phyloP scores from a whole-genome alignment of 2,888 invertebrate genomes.

The Ormyrus labotus region DNA sequence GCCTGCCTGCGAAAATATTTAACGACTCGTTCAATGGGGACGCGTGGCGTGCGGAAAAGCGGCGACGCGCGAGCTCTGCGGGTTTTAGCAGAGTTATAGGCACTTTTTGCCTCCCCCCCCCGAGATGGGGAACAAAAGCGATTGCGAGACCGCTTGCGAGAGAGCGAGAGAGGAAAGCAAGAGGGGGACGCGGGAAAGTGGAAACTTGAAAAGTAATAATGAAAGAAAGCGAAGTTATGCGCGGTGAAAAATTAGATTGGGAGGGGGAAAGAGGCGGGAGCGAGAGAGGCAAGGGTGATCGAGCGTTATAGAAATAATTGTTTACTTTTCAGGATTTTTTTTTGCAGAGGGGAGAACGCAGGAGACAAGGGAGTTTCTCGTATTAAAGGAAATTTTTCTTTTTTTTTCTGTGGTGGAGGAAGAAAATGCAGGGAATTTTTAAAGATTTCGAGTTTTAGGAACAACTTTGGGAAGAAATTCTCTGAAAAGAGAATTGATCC shows the following conservation, averaged over 20 bases:
- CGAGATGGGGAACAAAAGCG: constrained; percentile 22
- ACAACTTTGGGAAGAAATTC: too few species aligned
- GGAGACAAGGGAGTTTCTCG: too few species aligned
- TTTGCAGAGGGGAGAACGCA: not conserved
- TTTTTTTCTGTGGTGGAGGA: too few species aligned
- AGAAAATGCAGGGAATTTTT: too few species aligned
- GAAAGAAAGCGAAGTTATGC: constrained; percentile 47
- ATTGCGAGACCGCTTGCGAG: not conserved
- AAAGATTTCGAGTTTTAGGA: too few species aligned
- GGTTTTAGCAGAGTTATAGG: constrained; percentile 40
- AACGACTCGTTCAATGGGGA: constrained; percentile 53
- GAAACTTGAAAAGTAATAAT: constrained; percentile 51
- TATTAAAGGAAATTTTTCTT: too few species aligned
- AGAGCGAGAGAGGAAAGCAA: not conserved
- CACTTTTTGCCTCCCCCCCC: constrained; percentile 12
- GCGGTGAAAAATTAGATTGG: constrained; percentile 43
- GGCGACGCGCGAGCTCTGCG: constrained; percentile 8
- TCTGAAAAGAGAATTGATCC: too few species aligned
- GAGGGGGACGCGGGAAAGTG: not conserved
- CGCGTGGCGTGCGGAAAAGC: not conserved
- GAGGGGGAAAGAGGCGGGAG: not conserved
- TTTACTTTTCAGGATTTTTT: constrained; percentile 35
- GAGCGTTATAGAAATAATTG: constrained; percentile 27
- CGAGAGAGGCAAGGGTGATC: not conserved
- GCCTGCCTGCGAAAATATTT: constrained; percentile 58